These are phyloP conservation scores for Mythimna vitellina DNA, from an alignment of 2,888 invertebrate species.

Conservation along the genomic window DNA sequence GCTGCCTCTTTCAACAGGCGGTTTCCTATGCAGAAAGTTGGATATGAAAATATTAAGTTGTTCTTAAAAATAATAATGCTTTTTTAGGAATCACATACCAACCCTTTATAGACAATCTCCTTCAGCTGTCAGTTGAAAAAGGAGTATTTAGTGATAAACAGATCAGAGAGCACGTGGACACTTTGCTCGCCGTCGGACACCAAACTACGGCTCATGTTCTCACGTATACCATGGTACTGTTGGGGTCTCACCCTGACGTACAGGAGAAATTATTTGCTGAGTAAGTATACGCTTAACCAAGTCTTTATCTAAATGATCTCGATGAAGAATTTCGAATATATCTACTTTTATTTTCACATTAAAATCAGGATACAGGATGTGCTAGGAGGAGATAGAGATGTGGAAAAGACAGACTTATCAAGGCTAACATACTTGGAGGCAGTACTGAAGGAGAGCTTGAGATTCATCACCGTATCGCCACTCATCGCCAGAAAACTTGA, in stretches of 20 bases:
- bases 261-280: slow-evolving; percentile 79
- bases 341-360: too few relatives aligned
- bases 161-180: slow-evolving; percentile 90
- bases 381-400: too few relatives aligned
- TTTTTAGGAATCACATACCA: slow-evolving; percentile 79
- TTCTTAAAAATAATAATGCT: not conserved
- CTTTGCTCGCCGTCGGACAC: slow-evolving; percentile 90
- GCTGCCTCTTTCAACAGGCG: too few relatives aligned
- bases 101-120: slow-evolving; percentile 89
- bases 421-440: slow-evolving; percentile 79
- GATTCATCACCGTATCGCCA: slow-evolving; percentile 78
- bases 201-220: slow-evolving; percentile 86
- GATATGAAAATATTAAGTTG: too few relatives aligned
- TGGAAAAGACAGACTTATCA: slow-evolving; percentile 63
- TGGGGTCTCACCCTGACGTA: slow-evolving; percentile 82
- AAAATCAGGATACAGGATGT: too few relatives aligned
- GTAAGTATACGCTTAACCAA: slow-evolving; percentile 66
- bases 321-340: too few relatives aligned
- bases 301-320: not conserved
- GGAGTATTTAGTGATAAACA: slow-evolving; percentile 86
- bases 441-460: slow-evolving; percentile 81
- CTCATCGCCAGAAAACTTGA: slow-evolving; percentile 75
- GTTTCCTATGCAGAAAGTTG: too few relatives aligned
- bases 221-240: slow-evolving; percentile 80
- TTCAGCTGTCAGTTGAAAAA: slow-evolving; percentile 85